Conservation (phyloP, 2,113 vertebrate species). For the Chascanopsetta lugubris region DNA sequence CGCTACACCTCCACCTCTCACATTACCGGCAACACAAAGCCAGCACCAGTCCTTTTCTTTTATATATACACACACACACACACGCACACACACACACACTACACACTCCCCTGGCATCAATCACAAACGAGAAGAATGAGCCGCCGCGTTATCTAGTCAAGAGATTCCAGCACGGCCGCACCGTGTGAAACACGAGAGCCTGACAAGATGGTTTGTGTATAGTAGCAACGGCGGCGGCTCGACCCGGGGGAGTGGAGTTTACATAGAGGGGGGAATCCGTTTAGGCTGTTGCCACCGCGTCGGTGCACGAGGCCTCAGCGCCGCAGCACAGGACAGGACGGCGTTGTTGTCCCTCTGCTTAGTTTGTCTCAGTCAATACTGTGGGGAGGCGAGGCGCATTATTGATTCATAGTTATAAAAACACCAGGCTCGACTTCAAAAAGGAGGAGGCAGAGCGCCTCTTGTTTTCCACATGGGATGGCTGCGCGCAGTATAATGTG, state of each 20-base stretch:
- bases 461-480: constrained; percentile 54
- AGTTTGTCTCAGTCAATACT: constrained; percentile 76
- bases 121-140: constrained; percentile 36
- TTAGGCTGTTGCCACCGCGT: constrained; percentile 9
- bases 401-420: constrained; percentile 73
- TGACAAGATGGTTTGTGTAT: constrained; percentile 70
- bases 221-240: constrained; percentile 63
- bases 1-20: constrained; percentile 38
- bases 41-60: constrained; percentile 16
- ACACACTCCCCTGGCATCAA: constrained; percentile 28
- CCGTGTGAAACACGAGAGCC: constrained; percentile 39
- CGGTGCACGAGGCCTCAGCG: constrained; percentile 56
- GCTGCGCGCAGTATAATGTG: constrained; percentile 46
- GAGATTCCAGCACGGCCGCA: constrained; percentile 4
- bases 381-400: constrained; percentile 62
- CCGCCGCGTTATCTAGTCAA: constrained; percentile 22
- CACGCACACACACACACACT: no score
- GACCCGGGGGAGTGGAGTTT: constrained; percentile 55
- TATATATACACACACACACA: no score
- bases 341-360: constrained; percentile 63
- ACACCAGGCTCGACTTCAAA: constrained; percentile 52
- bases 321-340: constrained; percentile 38
- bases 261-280: constrained; percentile 53
- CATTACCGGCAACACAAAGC: constrained; percentile 42
- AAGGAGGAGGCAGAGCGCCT: constrained; percentile 52